Evolutionary conservation across 2,888 invertebrate species (phyloP).

Genomic region (Mactromeris polynyma): DNA sequence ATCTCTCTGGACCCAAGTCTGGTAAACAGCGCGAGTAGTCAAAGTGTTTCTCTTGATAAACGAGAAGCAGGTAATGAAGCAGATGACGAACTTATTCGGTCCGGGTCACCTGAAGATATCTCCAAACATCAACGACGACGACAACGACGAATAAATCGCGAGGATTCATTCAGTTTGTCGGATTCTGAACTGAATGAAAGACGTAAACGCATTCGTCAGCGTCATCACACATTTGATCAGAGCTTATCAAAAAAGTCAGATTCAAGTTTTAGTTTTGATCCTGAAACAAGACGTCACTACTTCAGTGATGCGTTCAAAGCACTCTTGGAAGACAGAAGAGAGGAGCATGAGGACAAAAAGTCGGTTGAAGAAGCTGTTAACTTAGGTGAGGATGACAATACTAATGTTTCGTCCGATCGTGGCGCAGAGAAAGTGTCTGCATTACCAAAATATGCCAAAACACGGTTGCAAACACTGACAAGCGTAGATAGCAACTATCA

Average conservation of each 20-base stretch:
- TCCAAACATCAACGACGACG: conserved; percentile 38
- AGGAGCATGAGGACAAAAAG: not conserved
- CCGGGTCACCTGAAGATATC: not conserved
- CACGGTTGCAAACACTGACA: not conserved
- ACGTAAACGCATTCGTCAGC: conserved; percentile 24
- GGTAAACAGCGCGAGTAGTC: conserved; percentile 59
- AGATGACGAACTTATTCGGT: conserved; percentile 52
- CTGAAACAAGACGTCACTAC: conserved; percentile 1
- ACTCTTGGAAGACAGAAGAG: not conserved
- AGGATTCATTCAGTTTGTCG: conserved; percentile 65
- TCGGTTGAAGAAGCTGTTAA: not conserved
- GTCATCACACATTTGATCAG: conserved; percentile 25
- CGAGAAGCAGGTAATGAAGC: conserved; percentile 59
- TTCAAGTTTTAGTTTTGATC: not conserved
- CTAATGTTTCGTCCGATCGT: not conserved
- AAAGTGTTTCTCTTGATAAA: conserved; percentile 50
- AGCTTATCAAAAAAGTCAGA: not conserved
- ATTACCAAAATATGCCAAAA: not conserved
- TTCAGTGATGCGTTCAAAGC: not conserved
- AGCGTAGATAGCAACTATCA: conserved; percentile 68
- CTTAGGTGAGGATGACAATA: not conserved
- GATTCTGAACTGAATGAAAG: conserved; percentile 63
- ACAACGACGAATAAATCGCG: conserved; percentile 30
- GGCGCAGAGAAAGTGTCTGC: not conserved
- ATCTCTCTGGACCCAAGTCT: conserved; percentile 68